Percentiles rank a stretch among this genome's conserved stretches.
These are phyloP conservation scores for Diorhabda elongata DNA, from an alignment of 1,140 invertebrate species.

Conservation along the genomic window DNA sequence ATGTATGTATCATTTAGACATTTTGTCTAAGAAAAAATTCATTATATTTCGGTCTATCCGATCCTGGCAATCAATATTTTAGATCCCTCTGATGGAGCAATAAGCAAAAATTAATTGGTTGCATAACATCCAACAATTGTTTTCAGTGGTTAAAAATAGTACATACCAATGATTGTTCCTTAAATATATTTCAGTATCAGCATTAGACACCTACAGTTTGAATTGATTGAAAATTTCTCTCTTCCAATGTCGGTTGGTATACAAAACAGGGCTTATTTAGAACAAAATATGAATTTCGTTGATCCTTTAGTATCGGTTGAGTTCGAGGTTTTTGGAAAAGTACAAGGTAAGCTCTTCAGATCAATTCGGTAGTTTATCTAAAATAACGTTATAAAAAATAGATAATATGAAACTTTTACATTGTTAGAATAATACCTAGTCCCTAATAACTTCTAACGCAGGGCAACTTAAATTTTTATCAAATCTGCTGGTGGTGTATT, in stretches of 20 bases:
- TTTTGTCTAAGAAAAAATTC: too few species aligned
- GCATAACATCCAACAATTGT: neutral
- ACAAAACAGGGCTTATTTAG: neutral
- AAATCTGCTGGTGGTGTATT: too few species aligned
- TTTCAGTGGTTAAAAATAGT: neutral
- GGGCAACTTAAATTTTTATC: too few species aligned
- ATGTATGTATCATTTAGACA: too few species aligned
- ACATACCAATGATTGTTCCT: neutral
- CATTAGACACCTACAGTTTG: slow-evolving; percentile 5
- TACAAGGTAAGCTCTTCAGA: slow-evolving; percentile 66
- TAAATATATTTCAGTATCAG: slow-evolving; percentile 2
- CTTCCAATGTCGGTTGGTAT: neutral
- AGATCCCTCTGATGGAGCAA: neutral
- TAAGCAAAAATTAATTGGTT: slow-evolving; percentile 3
- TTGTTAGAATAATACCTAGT: too few species aligned
- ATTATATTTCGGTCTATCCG: neutral
- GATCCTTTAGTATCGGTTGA: slow-evolving; percentile 71
- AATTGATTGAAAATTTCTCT: slow-evolving; percentile 11
- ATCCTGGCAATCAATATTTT: neutral
- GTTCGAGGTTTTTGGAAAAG: slow-evolving; percentile 83
- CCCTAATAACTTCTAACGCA: too few species aligned
- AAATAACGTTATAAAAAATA: too few species aligned
- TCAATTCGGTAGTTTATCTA: neutral
- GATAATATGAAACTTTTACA: too few species aligned
- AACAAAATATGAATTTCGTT: slow-evolving; percentile 29